Conservation (phyloP, 2,888 invertebrate genomes). For the Cheilosia vulpina region DNA sequence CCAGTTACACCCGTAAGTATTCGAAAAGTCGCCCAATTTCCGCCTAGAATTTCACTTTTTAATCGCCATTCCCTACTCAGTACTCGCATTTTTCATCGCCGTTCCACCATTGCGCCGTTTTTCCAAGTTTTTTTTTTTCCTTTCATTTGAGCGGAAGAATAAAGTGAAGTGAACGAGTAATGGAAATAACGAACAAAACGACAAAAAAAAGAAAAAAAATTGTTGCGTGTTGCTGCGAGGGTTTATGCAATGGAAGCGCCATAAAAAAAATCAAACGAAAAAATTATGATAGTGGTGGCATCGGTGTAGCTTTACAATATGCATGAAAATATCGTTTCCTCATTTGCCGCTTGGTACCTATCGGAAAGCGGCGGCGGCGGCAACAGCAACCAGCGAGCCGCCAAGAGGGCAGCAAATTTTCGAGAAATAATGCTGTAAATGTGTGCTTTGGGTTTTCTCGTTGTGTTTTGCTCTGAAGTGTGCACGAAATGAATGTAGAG, state of each 20-base stretch:
- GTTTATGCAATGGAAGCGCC: constrained; percentile 74
- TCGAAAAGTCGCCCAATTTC: constrained; percentile 10
- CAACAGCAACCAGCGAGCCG: constrained; percentile 12
- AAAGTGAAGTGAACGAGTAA: constrained; percentile 47
- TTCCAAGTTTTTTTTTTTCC: constrained; percentile 11
- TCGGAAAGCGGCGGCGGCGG: constrained; percentile 4
- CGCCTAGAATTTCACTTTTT: constrained; percentile 31
- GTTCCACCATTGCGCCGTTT: constrained; percentile 67
- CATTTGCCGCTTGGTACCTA: constrained; percentile 61
- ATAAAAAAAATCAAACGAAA: constrained; percentile 46
- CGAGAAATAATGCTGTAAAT: constrained; percentile 55
- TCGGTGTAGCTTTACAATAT: constrained; percentile 56
- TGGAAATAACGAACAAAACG: constrained; percentile 11
- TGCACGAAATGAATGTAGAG: constrained; percentile 46
- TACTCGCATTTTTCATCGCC: constrained; percentile 32
- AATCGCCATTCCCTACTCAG: background rate
- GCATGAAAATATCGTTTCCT: constrained; percentile 73
- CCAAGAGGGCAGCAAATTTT: constrained; percentile 58
- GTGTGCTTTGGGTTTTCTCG: constrained; percentile 52
- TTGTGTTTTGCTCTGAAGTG: constrained; percentile 65
- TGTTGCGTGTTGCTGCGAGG: constrained; percentile 73
- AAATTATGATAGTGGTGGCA: constrained; percentile 59
- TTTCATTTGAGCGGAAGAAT: constrained; percentile 36
- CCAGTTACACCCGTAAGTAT: constrained; percentile 74
- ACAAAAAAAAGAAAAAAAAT: constrained; percentile 44